Conservation (phyloP, 2,113 vertebrate genomes). For the Ellobius talpinus region DNA sequence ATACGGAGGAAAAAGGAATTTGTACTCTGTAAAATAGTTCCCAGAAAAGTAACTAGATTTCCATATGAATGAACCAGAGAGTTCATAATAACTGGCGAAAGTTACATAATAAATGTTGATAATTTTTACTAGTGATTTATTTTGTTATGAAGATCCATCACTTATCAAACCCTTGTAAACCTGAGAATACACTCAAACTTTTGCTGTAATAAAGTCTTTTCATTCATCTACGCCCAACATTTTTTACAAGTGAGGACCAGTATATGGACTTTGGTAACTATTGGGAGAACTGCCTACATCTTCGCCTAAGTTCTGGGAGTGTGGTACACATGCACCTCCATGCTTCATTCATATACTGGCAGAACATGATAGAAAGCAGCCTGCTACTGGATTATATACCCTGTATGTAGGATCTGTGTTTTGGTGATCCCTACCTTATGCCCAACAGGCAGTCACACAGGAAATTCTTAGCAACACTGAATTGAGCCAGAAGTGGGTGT, state of each 20-base stretch:
- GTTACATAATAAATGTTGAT: background rate
- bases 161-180: background rate
- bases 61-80: background rate
- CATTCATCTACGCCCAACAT: background rate
- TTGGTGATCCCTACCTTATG: background rate
- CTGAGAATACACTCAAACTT: background rate
- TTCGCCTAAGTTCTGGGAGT: background rate
- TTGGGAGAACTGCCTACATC: background rate
- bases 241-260: slow-evolving; percentile 13
- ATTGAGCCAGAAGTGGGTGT: background rate
- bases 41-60: background rate
- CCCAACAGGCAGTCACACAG: background rate
- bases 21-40: background rate
- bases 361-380: background rate
- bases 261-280: background rate
- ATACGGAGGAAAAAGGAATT: background rate
- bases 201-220: background rate
- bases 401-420: background rate
- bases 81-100: background rate
- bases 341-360: background rate
- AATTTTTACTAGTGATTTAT: background rate
- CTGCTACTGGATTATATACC: background rate
- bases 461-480: background rate
- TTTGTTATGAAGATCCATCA: background rate
- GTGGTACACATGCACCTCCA: background rate